These are phyloP conservation scores for Apis dorsata DNA, from an alignment of 1,140 invertebrate genomes.

Conservation along the genomic window DNA sequence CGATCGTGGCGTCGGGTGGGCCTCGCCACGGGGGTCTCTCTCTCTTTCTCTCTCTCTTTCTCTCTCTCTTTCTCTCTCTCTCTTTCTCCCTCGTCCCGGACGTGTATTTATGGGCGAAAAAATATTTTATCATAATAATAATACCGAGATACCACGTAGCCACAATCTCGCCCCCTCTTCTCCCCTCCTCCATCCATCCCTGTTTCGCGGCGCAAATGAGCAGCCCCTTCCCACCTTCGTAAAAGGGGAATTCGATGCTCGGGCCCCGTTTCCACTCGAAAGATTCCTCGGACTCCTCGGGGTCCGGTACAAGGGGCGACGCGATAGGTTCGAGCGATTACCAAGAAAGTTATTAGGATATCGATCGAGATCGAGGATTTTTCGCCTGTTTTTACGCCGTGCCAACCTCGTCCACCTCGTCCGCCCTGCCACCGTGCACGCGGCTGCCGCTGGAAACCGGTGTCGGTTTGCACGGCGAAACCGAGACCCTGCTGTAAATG, in stretches of 20 bases:
- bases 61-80: too few relatives aligned
- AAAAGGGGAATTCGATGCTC: constrained; percentile 20
- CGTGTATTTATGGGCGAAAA: constrained; percentile 76
- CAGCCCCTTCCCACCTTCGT: constrained; percentile 16
- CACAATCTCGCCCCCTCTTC: neutral
- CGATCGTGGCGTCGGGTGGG: constrained; percentile 67
- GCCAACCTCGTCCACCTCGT: neutral
- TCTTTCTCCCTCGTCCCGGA: constrained; percentile 61
- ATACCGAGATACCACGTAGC: constrained; percentile 65
- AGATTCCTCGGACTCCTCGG: neutral
- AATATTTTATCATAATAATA: constrained; percentile 78
- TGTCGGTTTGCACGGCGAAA: constrained; percentile 51
- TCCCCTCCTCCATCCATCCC: neutral
- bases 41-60: too few relatives aligned
- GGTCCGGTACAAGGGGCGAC: constrained; percentile 23
- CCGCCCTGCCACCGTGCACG: constrained; percentile 1
- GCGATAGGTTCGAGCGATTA: constrained; percentile 69
- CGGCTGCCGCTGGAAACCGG: constrained; percentile 8
- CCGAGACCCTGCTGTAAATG: constrained; percentile 23
- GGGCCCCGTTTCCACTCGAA: neutral
- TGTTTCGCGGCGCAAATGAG: constrained; percentile 62
- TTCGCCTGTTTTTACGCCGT: constrained; percentile 34
- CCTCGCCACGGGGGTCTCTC: constrained; percentile 66
- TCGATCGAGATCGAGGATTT: constrained; percentile 64
- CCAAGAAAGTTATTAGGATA: constrained; percentile 70